Percentiles rank a stretch among this genome's conserved stretches.
Conservation (phyloP, 1,140 invertebrate species). For the Limonius californicus region DNA sequence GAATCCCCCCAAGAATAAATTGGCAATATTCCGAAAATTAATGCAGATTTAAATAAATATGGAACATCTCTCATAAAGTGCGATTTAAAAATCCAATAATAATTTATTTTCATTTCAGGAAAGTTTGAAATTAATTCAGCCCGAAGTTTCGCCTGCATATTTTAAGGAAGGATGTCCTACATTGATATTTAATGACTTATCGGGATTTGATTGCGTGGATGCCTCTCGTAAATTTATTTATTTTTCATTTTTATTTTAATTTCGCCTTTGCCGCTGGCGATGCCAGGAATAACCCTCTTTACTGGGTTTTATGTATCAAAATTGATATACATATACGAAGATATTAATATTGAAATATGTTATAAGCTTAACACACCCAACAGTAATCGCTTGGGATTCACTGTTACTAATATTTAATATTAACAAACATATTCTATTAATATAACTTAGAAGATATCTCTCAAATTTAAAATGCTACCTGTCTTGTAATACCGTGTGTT, state of each 20-base stretch:
- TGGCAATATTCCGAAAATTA: slow-evolving; percentile 7
- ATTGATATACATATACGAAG: too few species aligned
- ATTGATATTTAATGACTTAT: slow-evolving; percentile 20
- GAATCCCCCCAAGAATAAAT: slow-evolving; percentile 3
- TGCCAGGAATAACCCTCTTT: too few species aligned
- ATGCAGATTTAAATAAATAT: slow-evolving; percentile 14
- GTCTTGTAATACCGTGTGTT: too few species aligned
- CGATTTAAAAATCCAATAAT: slow-evolving; percentile 14
- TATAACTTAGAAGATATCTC: too few species aligned
- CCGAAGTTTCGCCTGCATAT: background rate
- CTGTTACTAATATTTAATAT: too few species aligned
- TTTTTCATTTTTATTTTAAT: slow-evolving; percentile 16
- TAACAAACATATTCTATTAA: too few species aligned
- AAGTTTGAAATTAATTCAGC: slow-evolving; percentile 16
- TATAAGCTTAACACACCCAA: too few species aligned
- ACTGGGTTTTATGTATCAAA: too few species aligned
- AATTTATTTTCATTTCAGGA: slow-evolving; percentile 15
- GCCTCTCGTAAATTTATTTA: slow-evolving; percentile 7
- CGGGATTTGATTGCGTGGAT: slow-evolving; percentile 5
- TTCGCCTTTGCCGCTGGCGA: background rate
- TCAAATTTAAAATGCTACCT: too few species aligned
- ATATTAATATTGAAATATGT: too few species aligned
- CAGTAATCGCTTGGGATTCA: too few species aligned
- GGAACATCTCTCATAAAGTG: slow-evolving; percentile 16
- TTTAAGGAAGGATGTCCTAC: slow-evolving; percentile 13